Evolutionary conservation across 2,797 vertebrate species (phyloP), one percentile per base, ranked within the genome.

Genomic region (Galagoides demidoff): DNA sequence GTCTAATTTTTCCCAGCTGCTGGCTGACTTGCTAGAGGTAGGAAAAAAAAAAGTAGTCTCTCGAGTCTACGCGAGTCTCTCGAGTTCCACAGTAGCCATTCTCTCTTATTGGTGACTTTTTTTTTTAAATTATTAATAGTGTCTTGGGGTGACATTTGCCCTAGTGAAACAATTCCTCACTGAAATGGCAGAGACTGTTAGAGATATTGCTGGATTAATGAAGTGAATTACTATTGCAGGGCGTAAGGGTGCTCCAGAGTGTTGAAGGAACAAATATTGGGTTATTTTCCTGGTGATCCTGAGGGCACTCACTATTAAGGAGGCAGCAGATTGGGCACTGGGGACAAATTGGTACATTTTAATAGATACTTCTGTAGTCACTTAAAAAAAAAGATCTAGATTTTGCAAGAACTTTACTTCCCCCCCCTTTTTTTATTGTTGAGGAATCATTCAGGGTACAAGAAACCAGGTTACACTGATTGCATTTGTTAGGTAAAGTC

Each of bases 291-390:
- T 94, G 68, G 64, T 52, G 90, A 85, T 59, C 81, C 37, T 61
- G 23, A 85, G 23, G 64, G 27, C 29, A 92, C 5, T 85, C 4
- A 29, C 29, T 43, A 25, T 23, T 63, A 63, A 71, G 37, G 71
- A 71, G 61, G n/a, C n/a, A 78, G 73, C n/a, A 81, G 77, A 71
- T 71, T 45, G 17, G 61, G 20, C 22, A 37, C 37, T 64, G 55
- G 57, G 39, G 52, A 78, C 39, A 95, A 87, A 87, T 57, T 76
- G 27, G 4, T 81, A 91, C 55, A 74, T 94, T 95, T 87, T 95
- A 81, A 87, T 20, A 78, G 63, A 57, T 45, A 92, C 17, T 82
- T 94, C 19, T 43, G 2, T 77, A 45, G 22, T 55, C 43, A 25
- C 74, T 27, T 11, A 52, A 34, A 59, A 73, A 79, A 61, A 77